phyloP scores from a whole-genome alignment of 2,113 vertebrate genomes.

The Pseudorasbora parva region DNA sequence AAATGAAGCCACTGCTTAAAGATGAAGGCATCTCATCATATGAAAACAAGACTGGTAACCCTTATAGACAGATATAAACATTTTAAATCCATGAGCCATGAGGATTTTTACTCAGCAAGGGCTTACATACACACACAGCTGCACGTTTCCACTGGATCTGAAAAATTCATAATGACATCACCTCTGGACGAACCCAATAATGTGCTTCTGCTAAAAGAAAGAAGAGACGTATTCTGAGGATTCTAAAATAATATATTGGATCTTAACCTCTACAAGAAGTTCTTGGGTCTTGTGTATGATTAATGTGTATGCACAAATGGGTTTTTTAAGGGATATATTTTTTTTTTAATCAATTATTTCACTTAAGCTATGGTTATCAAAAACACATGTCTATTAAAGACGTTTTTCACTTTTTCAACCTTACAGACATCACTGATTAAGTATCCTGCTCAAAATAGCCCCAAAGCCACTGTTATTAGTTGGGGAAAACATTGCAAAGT shows the following conservation, averaged over 20 bases:
- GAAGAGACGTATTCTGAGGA: neutral
- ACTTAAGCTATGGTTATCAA: neutral
- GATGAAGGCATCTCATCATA: neutral
- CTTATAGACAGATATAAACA: neutral
- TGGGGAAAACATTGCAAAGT: neutral
- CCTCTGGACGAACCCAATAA: constrained; percentile 22
- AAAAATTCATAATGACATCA: constrained; percentile 34
- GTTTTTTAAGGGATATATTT: neutral
- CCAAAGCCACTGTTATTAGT: neutral
- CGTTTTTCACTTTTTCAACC: neutral
- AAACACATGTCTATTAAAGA: neutral
- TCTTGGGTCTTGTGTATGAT: neutral
- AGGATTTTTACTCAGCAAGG: constrained; percentile 7
- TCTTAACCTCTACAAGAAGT: neutral
- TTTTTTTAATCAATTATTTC: neutral
- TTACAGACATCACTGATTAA: neutral
- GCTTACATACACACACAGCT: neutral
- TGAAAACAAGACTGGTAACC: constrained; percentile 5
- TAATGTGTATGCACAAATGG: neutral
- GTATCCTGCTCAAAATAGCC: no score
- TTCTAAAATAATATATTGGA: neutral
- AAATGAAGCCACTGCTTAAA: neutral
- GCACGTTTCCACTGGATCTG: neutral
- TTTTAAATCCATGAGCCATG: neutral
- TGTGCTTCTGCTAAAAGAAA: neutral